phyloP scores from a whole-genome alignment of 2,113 vertebrate species.

The Isurus oxyrinchus region DNA sequence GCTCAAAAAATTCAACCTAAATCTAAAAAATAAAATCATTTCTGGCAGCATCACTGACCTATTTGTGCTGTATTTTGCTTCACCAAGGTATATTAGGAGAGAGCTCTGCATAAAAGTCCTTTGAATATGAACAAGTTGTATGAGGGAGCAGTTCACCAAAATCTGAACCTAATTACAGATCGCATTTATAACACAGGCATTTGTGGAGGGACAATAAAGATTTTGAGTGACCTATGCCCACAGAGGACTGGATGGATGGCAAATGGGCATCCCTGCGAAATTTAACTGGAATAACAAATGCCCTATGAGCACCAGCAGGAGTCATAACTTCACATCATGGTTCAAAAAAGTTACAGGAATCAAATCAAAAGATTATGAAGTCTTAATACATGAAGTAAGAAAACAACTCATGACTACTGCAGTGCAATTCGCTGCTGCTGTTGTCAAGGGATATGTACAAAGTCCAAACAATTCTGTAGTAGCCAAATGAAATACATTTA shows the following conservation, averaged over 20 bases:
- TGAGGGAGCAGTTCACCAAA: background rate
- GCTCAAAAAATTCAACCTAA: background rate
- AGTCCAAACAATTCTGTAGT: background rate
- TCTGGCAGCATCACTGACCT: slow-evolving; percentile 17
- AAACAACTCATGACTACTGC: background rate
- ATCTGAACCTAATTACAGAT: background rate
- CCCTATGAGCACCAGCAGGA: background rate
- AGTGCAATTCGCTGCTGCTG: background rate
- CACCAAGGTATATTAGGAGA: background rate
- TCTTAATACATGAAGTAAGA: background rate
- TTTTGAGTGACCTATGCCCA: background rate
- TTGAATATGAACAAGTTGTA: background rate
- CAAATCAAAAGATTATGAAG: background rate
- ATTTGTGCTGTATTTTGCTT: background rate
- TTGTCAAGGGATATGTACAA: background rate
- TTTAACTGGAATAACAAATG: background rate
- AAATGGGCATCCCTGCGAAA: background rate
- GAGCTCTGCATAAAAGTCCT: background rate
- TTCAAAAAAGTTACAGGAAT: background rate
- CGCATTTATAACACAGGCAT: background rate
- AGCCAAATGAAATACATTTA: slow-evolving; percentile 7
- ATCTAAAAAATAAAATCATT: background rate
- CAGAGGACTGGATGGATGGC: background rate
- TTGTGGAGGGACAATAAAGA: background rate
- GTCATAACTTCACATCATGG: background rate